These are phyloP conservation scores for Siderastrea siderea DNA, from an alignment of 92 coral and sea anemone species.

Conservation along the genomic window DNA sequence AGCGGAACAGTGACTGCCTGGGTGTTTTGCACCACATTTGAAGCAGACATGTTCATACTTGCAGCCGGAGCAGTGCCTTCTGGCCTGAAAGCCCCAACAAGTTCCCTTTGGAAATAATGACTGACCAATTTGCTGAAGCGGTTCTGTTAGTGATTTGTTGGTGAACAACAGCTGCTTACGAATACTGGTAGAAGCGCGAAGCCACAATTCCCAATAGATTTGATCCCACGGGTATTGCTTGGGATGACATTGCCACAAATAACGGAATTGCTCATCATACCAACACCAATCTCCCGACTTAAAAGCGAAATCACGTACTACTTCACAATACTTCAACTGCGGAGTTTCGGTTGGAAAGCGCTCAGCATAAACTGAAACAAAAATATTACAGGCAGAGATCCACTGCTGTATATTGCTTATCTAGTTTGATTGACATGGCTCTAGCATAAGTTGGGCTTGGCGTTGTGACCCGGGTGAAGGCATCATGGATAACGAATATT, in stretches of 20 bases:
- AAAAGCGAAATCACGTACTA: slow-evolving; percentile 10
- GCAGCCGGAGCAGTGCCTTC: slow-evolving; percentile 16
- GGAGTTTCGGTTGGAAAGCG: slow-evolving; percentile 10
- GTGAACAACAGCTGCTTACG: not conserved
- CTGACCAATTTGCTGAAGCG: not conserved
- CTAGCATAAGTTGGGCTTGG: slow-evolving; percentile 6
- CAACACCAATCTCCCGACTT: not conserved
- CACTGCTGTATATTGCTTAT: slow-evolving; percentile 3
- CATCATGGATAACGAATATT: not conserved
- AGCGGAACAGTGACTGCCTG: not conserved
- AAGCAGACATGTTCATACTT: slow-evolving; percentile 11
- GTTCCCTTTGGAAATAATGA: slow-evolving; percentile 18
- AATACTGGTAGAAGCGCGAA: not conserved
- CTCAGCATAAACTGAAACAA: slow-evolving; percentile 9
- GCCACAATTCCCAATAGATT: no score
- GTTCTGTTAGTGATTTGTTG: not conserved
- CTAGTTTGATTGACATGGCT: not conserved
- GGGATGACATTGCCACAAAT: slow-evolving; percentile 17
- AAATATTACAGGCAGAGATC: slow-evolving; percentile 21
- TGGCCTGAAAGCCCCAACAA: slow-evolving; percentile 34
- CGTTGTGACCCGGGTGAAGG: not conserved
- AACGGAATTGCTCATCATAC: slow-evolving; percentile 19
- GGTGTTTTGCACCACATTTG: not conserved
- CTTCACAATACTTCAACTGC: slow-evolving; percentile 23
- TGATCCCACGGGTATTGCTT: not conserved